Evolutionary conservation across 2,797 vertebrate species (phyloP), one percentile per base, ranked within the genome.

Genomic region (Danio choprae): DNA sequence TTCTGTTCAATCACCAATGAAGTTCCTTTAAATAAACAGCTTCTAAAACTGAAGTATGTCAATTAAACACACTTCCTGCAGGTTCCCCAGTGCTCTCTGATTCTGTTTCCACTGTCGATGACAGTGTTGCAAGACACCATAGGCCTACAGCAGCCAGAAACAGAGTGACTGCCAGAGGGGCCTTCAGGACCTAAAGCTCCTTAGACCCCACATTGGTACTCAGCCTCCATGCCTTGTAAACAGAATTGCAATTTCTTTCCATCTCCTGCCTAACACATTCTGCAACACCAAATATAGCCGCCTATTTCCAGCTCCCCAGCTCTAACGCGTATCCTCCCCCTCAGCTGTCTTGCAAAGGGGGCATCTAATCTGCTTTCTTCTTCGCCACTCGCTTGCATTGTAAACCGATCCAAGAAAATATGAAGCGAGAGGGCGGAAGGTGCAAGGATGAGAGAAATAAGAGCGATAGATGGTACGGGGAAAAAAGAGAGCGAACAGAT

Each of bases 271-370:
- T 56, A 53, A 75, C 75, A 83, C 82, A 80, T 85, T 84, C 79
- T 85, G 81, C 84, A 60, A 75, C 72, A 87, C 88, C 85, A 88
- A 88, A 87, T 87, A 88, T 87, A 88, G 87, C 83, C n/a, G 74
- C 85, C 86, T 88, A 89, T 89, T 89, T 88, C 83, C 82, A 88
- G 85, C 87, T 77, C 84, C 83, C 58, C 76, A 64, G 85, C 79
- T 87, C 84, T 81, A 86, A 84, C 79, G 55, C 81, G 43, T 78
- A 85, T 88, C 88, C 87, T 84, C 85, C 87, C 87, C 84, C 87
- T 88, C 85, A 89, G 87, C 84, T 87, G 87, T 84, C 85, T 84
- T 60, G 74, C 77, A 65, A 80, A 82, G 73, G 82, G 81, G 85
- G 67, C 81, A 83, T 84, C 84, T 87, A 85, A 88, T 87, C 86